Conservation (phyloP, 2,113 vertebrate species). For the Natator depressus region DNA sequence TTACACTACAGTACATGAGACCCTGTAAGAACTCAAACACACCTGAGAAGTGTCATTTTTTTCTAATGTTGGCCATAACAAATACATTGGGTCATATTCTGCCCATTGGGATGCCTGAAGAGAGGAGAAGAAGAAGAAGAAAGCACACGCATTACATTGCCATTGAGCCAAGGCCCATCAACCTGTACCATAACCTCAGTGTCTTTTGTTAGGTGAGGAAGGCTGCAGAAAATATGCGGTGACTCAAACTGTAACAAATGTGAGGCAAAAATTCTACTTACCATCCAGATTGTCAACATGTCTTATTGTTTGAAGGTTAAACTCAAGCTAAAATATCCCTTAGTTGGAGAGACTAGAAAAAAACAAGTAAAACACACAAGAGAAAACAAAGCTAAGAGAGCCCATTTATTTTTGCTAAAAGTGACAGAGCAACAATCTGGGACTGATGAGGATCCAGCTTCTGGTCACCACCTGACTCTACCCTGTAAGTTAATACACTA, state of each 20-base stretch:
- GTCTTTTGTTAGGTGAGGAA: not conserved
- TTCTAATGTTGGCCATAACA: not conserved
- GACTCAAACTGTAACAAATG: not conserved
- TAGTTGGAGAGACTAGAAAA: not conserved
- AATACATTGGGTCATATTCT: not conserved
- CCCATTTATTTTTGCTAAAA: not conserved
- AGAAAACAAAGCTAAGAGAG: not conserved
- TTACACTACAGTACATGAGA: not conserved
- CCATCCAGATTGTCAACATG: not conserved
- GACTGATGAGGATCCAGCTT: rapidly evolving
- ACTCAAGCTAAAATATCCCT: not conserved
- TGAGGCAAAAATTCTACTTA: not conserved
- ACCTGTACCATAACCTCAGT: not conserved
- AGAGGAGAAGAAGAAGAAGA: not conserved
- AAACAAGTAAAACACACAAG: not conserved
- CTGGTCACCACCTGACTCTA: rapidly evolving
- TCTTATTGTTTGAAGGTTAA: not conserved
- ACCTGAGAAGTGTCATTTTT: not conserved
- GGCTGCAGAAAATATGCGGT: not conserved
- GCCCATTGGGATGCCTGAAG: not conserved
- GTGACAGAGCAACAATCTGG: not conserved
- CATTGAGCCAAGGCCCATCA: not conserved
- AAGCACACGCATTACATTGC: not conserved
- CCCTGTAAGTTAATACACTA: not conserved
- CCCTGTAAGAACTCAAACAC: not conserved